phyloP scores from a whole-genome alignment of 2,797 vertebrate genomes.

The Labroides dimidiatus region DNA sequence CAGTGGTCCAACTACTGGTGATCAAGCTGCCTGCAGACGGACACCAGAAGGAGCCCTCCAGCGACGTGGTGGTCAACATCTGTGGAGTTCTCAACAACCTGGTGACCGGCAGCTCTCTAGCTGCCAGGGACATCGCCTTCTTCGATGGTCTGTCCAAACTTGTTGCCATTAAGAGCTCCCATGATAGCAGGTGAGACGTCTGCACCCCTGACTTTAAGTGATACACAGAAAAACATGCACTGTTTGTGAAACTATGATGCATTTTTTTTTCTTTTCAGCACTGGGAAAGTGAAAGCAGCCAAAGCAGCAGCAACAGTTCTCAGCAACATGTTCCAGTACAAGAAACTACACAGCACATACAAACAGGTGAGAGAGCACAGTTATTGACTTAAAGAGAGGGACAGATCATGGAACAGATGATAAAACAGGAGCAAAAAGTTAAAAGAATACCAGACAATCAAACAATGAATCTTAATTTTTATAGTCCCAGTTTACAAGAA shows the following conservation, averaged over 20 bases:
- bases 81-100: conserved; percentile 93
- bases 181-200: conserved; percentile 80
- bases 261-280: conserved; percentile 70
- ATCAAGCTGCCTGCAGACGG: conserved; percentile 85
- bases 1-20: conserved; percentile 87
- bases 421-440: too few species aligned
- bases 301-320: conserved; percentile 91
- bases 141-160: conserved; percentile 90
- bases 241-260: too few species aligned
- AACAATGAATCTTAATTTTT: too few species aligned
- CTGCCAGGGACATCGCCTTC: conserved; percentile 88
- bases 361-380: conserved; percentile 76
- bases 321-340: conserved; percentile 96
- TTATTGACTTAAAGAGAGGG: not conserved
- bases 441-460: too few species aligned
- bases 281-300: conserved; percentile 81
- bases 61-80: conserved; percentile 91
- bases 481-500: too few species aligned
- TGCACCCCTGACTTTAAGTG: conserved; percentile 5
- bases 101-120: conserved; percentile 87
- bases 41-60: conserved; percentile 80
- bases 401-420: too few species aligned
- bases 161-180: conserved; percentile 83
- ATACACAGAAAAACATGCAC: not conserved
- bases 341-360: conserved; percentile 91